Conservation (phyloP, 2,888 invertebrate species). For the Erebia palarica region DNA sequence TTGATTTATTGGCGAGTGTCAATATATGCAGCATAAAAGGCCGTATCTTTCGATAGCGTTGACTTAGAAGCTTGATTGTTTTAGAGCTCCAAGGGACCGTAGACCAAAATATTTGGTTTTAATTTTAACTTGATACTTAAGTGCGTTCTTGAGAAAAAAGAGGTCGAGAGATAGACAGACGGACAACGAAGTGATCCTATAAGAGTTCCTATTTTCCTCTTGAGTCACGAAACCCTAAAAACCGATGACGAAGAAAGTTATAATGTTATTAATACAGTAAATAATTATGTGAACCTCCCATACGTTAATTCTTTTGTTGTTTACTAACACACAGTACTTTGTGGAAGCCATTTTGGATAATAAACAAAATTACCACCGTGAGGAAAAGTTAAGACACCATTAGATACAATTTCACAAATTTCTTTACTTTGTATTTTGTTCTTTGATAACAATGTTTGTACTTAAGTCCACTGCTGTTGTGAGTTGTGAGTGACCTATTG, state of each 20-base stretch:
- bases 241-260: slow-evolving; percentile 4
- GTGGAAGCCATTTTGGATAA: slow-evolving; percentile 10
- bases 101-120: no score
- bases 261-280: slow-evolving; percentile 30
- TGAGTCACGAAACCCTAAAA: background rate
- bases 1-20: no score
- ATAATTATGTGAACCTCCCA: slow-evolving; percentile 38
- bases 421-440: slow-evolving; percentile 2
- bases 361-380: slow-evolving; percentile 13
- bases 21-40: no score
- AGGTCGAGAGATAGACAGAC: no score
- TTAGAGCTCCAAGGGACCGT: no score
- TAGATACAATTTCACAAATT: slow-evolving; percentile 11
- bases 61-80: no score
- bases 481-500: no score
- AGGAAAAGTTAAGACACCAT: background rate
- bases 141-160: no score
- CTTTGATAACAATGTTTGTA: background rate
- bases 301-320: slow-evolving; percentile 28
- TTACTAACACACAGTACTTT: background rate
- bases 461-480: background rate
- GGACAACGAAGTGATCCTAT: no score
- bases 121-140: no score
- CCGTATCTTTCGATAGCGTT: no score
- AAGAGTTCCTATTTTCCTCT: no score